These are phyloP conservation scores for Incurvaria masculella DNA, from an alignment of 2,888 invertebrate genomes.

Conservation along the genomic window DNA sequence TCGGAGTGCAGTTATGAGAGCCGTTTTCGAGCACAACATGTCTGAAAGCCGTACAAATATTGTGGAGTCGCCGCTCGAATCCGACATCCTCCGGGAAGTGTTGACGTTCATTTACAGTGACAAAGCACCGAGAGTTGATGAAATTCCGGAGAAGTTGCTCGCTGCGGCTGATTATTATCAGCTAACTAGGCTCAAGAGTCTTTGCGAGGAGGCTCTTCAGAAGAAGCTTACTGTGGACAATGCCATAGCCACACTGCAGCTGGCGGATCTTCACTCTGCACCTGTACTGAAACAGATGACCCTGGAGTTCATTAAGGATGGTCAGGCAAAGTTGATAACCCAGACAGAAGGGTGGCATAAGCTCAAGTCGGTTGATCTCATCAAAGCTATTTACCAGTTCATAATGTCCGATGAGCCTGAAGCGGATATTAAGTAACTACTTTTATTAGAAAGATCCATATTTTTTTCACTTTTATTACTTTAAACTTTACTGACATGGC, in stretches of 20 bases:
- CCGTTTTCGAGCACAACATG: constrained; percentile 47
- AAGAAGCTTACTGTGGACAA: constrained; percentile 44
- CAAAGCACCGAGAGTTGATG: constrained; percentile 41
- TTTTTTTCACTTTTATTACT: too few species aligned
- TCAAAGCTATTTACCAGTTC: constrained; percentile 44
- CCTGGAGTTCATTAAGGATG: constrained; percentile 46
- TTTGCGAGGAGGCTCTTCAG: constrained; percentile 44
- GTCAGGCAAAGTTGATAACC: constrained; percentile 40
- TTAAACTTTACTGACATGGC: too few species aligned
- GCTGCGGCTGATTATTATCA: constrained; percentile 49
- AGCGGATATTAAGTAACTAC: constrained; percentile 27
- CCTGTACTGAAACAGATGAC: constrained; percentile 33
- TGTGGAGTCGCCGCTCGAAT: constrained; percentile 38
- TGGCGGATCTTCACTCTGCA: constrained; percentile 45
- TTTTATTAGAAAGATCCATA: too few species aligned
- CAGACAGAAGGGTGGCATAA: constrained; percentile 44
- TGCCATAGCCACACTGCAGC: constrained; percentile 41
- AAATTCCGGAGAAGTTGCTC: constrained; percentile 41
- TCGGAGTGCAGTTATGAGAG: constrained; percentile 42
- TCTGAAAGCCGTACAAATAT: constrained; percentile 38
- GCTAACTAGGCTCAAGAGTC: constrained; percentile 35
- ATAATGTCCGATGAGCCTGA: constrained; percentile 41
- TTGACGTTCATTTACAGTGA: constrained; percentile 44
- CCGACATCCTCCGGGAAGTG: constrained; percentile 39
- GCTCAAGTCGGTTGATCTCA: constrained; percentile 39